Percentiles rank a stretch among this genome's conserved stretches.
Conservation (phyloP, 2,888 invertebrate genomes). For the Macrosoma leucophasiata region DNA sequence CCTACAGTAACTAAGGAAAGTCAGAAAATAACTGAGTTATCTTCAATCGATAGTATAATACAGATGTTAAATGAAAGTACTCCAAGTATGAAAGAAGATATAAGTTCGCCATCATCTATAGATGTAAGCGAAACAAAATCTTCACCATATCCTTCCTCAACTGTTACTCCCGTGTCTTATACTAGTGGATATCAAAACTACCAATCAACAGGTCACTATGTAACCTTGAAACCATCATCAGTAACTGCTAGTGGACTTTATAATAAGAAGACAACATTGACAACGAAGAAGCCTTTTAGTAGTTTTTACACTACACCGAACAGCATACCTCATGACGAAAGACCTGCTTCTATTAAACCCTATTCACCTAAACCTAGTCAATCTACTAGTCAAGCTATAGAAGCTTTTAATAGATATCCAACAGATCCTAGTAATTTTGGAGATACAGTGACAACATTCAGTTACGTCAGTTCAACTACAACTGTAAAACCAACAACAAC, state of each 20-base stretch:
- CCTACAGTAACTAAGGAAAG: slow-evolving; percentile 72
- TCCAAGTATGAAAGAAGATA: slow-evolving; percentile 53
- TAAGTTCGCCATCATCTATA: slow-evolving; percentile 44
- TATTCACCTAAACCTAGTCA: slow-evolving; percentile 56
- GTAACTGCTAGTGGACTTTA: slow-evolving; percentile 25
- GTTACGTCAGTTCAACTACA: slow-evolving; percentile 56
- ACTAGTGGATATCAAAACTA: slow-evolving; percentile 48
- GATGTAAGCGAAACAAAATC: slow-evolving; percentile 57
- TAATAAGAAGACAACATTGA: slow-evolving; percentile 37
- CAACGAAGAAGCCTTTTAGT: slow-evolving; percentile 40
- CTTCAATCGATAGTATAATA: slow-evolving; percentile 75
- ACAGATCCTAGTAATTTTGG: slow-evolving; percentile 59
- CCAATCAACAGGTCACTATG: slow-evolving; percentile 57
- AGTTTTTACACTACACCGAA: slow-evolving; percentile 49
- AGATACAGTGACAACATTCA: slow-evolving; percentile 56
- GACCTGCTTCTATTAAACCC: slow-evolving; percentile 37
- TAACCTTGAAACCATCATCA: slow-evolving; percentile 57
- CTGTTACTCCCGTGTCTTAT: slow-evolving; percentile 42
- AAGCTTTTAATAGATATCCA: slow-evolving; percentile 63
- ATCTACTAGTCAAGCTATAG: slow-evolving; percentile 63
- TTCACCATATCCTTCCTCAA: slow-evolving; percentile 46
- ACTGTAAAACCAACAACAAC: slow-evolving; percentile 46
- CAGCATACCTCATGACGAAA: slow-evolving; percentile 42
- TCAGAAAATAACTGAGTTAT: slow-evolving; percentile 57
- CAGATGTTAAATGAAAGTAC: slow-evolving; percentile 77